Conservation (phyloP, 2,888 invertebrate species). For the Campaea margaritaria region DNA sequence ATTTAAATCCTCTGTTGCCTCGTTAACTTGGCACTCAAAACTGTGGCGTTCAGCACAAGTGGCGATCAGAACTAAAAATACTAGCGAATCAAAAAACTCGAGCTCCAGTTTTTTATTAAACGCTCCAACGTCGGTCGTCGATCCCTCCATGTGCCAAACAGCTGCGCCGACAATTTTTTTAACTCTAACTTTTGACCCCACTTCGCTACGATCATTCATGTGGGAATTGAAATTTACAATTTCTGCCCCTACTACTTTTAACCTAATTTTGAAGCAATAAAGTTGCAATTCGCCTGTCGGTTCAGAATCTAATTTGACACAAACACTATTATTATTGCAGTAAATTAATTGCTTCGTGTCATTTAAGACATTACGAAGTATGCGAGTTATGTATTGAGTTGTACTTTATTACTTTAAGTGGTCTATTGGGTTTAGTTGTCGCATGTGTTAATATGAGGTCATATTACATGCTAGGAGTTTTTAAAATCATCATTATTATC, state of each 20-base stretch:
- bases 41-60: constrained; percentile 27
- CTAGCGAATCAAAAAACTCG: constrained; percentile 19
- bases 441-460: not conserved
- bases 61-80: constrained; percentile 22
- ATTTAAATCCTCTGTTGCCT: not conserved
- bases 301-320: constrained; percentile 53
- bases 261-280: constrained; percentile 54
- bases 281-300: constrained; percentile 52
- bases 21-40: constrained; percentile 19
- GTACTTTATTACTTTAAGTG: constrained; percentile 35
- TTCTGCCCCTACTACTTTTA: constrained; percentile 59
- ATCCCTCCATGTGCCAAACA: constrained; percentile 75
- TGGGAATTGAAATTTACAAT: constrained; percentile 76
- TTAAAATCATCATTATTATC: not conserved
- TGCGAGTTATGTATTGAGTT: constrained; percentile 48
- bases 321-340: constrained; percentile 64
- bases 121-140: constrained; percentile 31
- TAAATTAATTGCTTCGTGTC: constrained; percentile 65
- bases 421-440: constrained; percentile 8
- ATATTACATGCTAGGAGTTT: too few species aligned
- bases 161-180: constrained; percentile 78
- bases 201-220: constrained; percentile 79
- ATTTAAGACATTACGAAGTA: constrained; percentile 51
- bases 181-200: constrained; percentile 82
- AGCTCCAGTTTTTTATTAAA: constrained; percentile 25